A percentile compares a stretch with the other conserved stretches of the same genome.
These are phyloP conservation scores for Panonychus citri DNA, from an alignment of 1,140 invertebrate genomes.

Conservation along the genomic window DNA sequence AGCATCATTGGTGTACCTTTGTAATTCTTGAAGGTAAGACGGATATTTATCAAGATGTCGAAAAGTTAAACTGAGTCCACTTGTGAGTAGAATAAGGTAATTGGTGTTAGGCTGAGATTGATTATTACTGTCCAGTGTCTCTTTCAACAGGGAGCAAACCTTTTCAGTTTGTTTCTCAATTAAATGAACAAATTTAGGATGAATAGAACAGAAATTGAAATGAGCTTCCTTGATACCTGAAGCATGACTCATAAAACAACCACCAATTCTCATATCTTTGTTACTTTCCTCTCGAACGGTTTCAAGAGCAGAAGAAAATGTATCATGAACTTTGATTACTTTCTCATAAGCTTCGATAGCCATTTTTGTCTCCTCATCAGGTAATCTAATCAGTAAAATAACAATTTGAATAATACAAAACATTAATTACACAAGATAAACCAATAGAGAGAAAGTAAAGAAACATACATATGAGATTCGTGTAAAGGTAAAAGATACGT, in stretches of 20 bases:
- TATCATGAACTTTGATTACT: constrained; percentile 5
- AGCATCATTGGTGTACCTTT: constrained; percentile 75
- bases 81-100: constrained; percentile 65
- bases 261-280: constrained; percentile 61
- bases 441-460: not conserved
- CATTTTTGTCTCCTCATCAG: not conserved
- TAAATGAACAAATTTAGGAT: constrained; percentile 73
- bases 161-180: constrained; percentile 52
- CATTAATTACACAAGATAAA: not conserved
- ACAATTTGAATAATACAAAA: not conserved
- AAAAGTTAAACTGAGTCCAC: constrained; percentile 79
- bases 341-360: not conserved
- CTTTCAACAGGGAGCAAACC: constrained; percentile 2
- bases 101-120: constrained; percentile 39
- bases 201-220: constrained; percentile 62
- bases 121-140: constrained; percentile 24
- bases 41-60: constrained; percentile 82
- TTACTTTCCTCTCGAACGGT: constrained; percentile 19
- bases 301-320: constrained; percentile 3
- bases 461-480: constrained; percentile 20
- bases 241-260: constrained; percentile 64
- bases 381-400: not conserved
- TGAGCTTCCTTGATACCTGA: constrained; percentile 63
- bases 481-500: constrained; percentile 63
- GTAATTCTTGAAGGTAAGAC: constrained; percentile 59